Evolutionary conservation across 2,113 vertebrate species (phyloP).

Genomic region (Amblyopsis rosae): DNA sequence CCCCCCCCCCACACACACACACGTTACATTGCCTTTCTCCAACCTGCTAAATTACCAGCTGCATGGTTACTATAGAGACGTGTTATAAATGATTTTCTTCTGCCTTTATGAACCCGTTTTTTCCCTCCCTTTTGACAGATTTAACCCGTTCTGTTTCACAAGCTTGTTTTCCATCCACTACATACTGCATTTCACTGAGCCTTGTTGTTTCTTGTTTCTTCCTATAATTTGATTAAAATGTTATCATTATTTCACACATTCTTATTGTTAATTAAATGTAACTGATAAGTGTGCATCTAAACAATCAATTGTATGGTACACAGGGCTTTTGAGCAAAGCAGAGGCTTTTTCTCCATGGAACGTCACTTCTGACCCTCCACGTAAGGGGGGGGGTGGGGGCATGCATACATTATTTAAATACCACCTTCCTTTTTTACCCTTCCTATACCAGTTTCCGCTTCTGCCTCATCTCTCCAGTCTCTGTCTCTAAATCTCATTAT

Average conservation of each 20-base stretch:
- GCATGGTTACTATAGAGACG: conserved; percentile 78
- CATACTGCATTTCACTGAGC: conserved; percentile 25
- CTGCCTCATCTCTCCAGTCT: conserved; percentile 36
- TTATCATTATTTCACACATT: too few relatives aligned
- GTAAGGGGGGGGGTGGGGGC: too few relatives aligned
- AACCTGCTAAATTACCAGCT: conserved; percentile 74
- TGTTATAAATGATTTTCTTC: conserved; percentile 74
- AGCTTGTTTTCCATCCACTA: conserved; percentile 25
- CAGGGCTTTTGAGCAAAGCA: too few relatives aligned
- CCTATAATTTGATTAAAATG: background rate
- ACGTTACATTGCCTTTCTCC: conserved; percentile 20
- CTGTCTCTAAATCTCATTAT: conserved; percentile 60
- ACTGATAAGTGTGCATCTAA: too few relatives aligned
- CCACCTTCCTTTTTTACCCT: background rate
- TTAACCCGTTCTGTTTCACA: conserved; percentile 49
- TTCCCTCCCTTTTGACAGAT: conserved; percentile 55
- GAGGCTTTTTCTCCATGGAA: background rate
- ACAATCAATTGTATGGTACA: too few relatives aligned
- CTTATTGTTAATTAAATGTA: too few relatives aligned
- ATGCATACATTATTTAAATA: background rate
- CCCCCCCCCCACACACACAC: background rate
- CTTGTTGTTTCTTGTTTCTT: conserved; percentile 1
- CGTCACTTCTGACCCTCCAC: conserved; percentile 7
- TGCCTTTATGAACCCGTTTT: conserved; percentile 66
- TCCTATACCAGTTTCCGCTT: conserved; percentile 18